Evolutionary conservation across 2,113 vertebrate species (phyloP).

Genomic region (Podarcis muralis): DNA sequence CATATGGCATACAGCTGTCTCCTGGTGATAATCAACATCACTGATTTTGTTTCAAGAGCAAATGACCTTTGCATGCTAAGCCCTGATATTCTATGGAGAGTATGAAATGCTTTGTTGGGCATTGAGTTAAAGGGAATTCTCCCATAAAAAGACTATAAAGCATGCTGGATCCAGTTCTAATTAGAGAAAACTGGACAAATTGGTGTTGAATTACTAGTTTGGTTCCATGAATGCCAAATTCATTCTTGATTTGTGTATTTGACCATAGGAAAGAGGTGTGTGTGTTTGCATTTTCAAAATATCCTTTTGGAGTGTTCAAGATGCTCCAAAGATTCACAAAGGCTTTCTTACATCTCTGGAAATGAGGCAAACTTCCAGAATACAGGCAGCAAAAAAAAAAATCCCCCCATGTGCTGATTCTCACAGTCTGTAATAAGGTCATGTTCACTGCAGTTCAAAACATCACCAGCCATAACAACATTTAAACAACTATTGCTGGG

Average conservation of each 20-base stretch:
- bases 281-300: conserved; percentile 9
- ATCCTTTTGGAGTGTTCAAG: conserved; percentile 1
- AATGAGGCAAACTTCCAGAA: not conserved
- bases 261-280: not conserved
- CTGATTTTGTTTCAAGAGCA: not conserved
- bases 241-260: conserved; percentile 2
- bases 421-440: conserved; percentile 5
- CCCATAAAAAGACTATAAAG: not conserved
- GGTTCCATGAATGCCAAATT: not conserved
- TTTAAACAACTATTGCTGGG: not conserved
- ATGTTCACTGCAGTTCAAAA: conserved; percentile 5
- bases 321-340: conserved; percentile 5
- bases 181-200: not conserved
- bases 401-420: not conserved
- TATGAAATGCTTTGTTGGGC: not conserved
- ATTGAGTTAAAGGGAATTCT: not conserved
- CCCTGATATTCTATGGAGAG: not conserved
- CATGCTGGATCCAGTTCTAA: not conserved
- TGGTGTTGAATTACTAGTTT: not conserved
- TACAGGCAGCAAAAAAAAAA: not conserved
- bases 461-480: not conserved
- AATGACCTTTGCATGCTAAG: not conserved
- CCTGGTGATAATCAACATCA: not conserved
- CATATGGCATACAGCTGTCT: not conserved
- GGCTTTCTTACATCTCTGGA: not conserved